Base-by-base conservation (phyloP, 2,113 vertebrate genomes). In the Hemiprocne comata region DNA sequence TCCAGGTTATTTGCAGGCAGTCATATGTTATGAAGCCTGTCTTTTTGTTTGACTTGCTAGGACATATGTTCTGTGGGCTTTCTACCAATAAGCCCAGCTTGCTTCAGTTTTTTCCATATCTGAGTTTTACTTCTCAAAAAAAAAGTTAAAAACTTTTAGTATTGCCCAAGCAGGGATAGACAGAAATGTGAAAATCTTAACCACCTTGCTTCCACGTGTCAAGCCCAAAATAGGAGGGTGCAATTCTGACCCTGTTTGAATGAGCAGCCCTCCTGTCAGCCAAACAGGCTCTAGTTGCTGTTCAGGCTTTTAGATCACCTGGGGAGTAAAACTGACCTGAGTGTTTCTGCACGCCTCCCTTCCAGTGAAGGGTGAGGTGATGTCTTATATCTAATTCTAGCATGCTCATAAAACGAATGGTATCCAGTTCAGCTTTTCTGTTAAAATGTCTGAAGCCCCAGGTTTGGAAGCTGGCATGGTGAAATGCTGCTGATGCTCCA, bases 241-340 rank as follows among this genome's bases (percentile, higher is more conserved):
- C 53, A 85, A 75, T 57, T 84, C 84, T 58, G 44, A 67, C 23
- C 17, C 24, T 24, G 15, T 53, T 58, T 3, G 1, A 69, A 64
- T 24, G 17, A 73, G 38, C 70, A 65, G 19, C n/a, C 7, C n/a
- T 89, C 15, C 23, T 29, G 19, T 26, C 0, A 0, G 34, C 28
- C 54, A 9, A 48, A 15, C 16, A 29, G 65, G 14, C 9, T 70
- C 73, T 55, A 71, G 71, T 9, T 26, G 31, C 19, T 17, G 0
- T n/a, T 46, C 21, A 38, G 38, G 29, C 31, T 72, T 40, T 82
- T 61, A n/a, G 13, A 61, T 46, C 7, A 0, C 36, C 40, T 40
- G 46, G 25, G 60, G 31, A 73, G 21, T 51, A 67, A 78, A 83
- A 54, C 13, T 2, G 0, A 53, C 33, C 9, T 28, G 76, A 54